These are phyloP conservation scores for Apis mellifera DNA, from an alignment of 1,140 invertebrate genomes.

Conservation along the genomic window DNA sequence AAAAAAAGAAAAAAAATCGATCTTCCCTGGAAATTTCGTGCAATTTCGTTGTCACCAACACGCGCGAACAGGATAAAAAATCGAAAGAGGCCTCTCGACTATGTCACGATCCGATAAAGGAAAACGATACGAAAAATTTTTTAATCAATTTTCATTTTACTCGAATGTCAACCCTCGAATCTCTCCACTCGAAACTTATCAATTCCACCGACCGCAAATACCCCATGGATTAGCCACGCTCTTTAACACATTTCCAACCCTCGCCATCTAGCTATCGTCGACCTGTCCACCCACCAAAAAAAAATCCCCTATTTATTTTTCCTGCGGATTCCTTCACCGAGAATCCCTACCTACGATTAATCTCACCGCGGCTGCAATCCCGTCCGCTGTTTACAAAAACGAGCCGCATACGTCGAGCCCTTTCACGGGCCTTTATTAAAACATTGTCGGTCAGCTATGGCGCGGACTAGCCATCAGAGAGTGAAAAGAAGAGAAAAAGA, in stretches of 20 bases:
- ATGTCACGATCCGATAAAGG: background rate
- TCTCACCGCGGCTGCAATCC: background rate
- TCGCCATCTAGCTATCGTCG: background rate
- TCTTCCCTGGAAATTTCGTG: background rate
- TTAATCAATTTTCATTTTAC: background rate
- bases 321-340: background rate
- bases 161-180: background rate
- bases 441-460: background rate
- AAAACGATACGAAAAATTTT: background rate
- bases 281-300: background rate
- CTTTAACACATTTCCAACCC: background rate
- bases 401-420: background rate
- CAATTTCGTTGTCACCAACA: background rate
- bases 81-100: background rate
- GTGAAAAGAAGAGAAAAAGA: background rate
- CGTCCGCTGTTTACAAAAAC: constrained; percentile 7
- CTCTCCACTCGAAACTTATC: background rate
- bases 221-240: background rate
- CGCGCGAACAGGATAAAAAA: background rate
- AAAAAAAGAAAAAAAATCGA: too few relatives aligned
- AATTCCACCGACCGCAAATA: background rate
- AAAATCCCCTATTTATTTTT: background rate
- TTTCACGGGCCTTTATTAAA: constrained; percentile 6
- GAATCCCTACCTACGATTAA: background rate
- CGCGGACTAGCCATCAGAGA: background rate